These are phyloP conservation scores for Eristalinus aeneus DNA, from an alignment of 2,888 invertebrate genomes.

Conservation along the genomic window DNA sequence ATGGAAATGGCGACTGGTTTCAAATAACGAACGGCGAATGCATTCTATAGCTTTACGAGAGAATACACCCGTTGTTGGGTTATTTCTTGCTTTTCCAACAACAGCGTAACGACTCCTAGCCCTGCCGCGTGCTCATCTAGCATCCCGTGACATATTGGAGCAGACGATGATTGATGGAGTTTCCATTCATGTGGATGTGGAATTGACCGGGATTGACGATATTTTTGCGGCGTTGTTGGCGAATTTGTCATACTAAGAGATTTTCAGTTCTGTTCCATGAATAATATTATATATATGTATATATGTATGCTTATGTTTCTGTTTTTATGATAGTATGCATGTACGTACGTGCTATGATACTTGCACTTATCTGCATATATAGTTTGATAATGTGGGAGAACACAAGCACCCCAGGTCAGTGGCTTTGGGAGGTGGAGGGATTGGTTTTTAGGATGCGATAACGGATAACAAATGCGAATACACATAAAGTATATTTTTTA, in stretches of 20 bases:
- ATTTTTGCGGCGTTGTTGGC: conserved; percentile 4
- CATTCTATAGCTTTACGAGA: conserved; percentile 2
- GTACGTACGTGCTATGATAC: background rate
- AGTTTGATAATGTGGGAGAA: background rate
- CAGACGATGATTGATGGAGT: conserved; percentile 31
- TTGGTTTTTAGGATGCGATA: background rate
- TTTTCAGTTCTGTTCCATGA: conserved; percentile 27
- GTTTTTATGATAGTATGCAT: conserved; percentile 4
- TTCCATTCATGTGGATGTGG: conserved; percentile 31
- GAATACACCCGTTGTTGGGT: conserved; percentile 2
- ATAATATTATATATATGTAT: conserved; percentile 16
- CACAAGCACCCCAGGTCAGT: background rate
- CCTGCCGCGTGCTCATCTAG: background rate
- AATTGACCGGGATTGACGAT: conserved; percentile 22
- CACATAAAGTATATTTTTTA: background rate
- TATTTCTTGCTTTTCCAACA: background rate
- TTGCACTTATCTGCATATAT: background rate
- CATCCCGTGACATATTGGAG: conserved; percentile 32
- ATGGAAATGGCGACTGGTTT: background rate
- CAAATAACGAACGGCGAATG: background rate
- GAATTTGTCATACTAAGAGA: conserved; percentile 24
- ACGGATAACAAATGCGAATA: background rate
- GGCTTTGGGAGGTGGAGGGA: background rate
- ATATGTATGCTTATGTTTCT: background rate
- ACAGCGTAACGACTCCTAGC: background rate